A percentile compares a stretch with the other conserved stretches of the same genome.
Conservation (phyloP, 2,797 vertebrate species). For the Micromesistius poutassou region DNA sequence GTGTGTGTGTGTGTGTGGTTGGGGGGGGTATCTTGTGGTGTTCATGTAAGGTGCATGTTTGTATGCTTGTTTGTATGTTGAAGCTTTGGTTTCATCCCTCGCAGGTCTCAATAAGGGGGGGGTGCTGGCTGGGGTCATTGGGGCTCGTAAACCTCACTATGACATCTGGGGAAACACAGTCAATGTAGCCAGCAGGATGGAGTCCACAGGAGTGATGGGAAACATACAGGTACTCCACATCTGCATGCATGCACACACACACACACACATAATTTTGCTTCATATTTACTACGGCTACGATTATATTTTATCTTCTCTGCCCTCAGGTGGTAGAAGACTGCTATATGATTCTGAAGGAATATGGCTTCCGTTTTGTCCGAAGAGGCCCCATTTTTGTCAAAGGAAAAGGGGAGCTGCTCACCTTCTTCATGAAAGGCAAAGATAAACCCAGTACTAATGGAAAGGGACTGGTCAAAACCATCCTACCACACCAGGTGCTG, state of each 20-base stretch:
- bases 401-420: conserved; percentile 93
- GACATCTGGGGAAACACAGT: conserved; percentile 98
- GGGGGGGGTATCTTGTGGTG: not conserved
- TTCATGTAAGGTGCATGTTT: conserved; percentile 8
- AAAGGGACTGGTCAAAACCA: conserved; percentile 56
- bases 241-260: not conserved
- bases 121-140: conserved; percentile 91
- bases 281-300: not conserved
- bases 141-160: conserved; percentile 93
- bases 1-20: too few relatives aligned
- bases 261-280: not conserved
- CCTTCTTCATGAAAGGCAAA: conserved; percentile 92
- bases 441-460: conserved; percentile 78
- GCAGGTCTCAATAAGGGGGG: conserved; percentile 91
- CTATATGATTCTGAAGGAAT: conserved; percentile 84
- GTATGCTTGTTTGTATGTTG: conserved; percentile 4
- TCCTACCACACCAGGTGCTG: conserved; percentile 85
- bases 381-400: conserved; percentile 92
- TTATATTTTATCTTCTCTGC: conserved; percentile 12
- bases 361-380: conserved; percentile 88
- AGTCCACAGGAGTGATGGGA: conserved; percentile 94
- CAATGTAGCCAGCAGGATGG: conserved; percentile 96
- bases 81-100: conserved; percentile 12
- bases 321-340: conserved; percentile 92
- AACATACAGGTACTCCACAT: conserved; percentile 72